phyloP scores from a whole-genome alignment of 2,797 vertebrate species.

The Microctenopoma stevenorrisi region DNA sequence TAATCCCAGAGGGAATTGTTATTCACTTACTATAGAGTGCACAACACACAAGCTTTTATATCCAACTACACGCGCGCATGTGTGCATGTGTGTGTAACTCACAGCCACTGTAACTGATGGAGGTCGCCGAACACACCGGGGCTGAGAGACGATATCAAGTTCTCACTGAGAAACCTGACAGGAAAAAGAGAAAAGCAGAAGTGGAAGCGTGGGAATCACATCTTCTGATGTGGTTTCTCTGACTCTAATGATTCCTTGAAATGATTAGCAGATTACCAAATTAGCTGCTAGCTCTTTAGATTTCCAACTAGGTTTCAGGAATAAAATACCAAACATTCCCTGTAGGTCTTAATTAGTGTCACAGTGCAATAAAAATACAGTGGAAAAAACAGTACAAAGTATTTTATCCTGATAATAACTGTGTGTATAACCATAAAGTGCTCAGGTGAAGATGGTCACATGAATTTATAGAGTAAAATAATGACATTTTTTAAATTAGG shows the following conservation, averaged over 20 bases:
- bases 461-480: not conserved
- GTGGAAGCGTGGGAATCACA: not conserved
- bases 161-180: constrained; percentile 85
- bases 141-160: constrained; percentile 80
- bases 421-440: not conserved
- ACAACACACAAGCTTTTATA: not conserved
- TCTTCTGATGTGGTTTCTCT: not conserved
- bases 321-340: too few relatives aligned
- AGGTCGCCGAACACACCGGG: constrained; percentile 85
- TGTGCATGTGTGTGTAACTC: constrained; percentile 67
- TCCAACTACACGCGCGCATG: constrained; percentile 6
- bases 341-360: too few relatives aligned
- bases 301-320: too few relatives aligned
- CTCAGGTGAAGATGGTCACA: not conserved
- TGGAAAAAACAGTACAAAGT: too few relatives aligned
- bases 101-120: constrained; percentile 84
- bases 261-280: not conserved
- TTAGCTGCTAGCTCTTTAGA: not conserved
- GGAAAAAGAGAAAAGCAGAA: constrained; percentile 2
- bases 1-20: too few relatives aligned
- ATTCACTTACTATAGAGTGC: not conserved
- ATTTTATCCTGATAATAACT: too few relatives aligned
- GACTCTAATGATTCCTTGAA: not conserved
- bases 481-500: not conserved
- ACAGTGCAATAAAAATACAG: not conserved